Conservation (phyloP, 2,888 invertebrate genomes). For the Agrotis clavis region DNA sequence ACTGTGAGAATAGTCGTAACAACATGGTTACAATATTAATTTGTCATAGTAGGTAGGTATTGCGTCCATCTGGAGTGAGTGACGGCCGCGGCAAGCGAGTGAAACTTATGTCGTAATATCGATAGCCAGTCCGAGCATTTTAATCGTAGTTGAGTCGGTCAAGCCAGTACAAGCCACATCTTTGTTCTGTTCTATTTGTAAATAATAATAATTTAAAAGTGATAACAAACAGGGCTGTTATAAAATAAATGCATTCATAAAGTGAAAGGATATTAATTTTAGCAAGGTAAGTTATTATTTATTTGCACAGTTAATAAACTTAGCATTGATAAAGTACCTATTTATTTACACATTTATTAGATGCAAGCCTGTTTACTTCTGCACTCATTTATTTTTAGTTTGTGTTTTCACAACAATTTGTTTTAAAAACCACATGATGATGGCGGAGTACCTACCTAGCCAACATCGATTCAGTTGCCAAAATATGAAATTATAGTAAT, state of each 20-base stretch:
- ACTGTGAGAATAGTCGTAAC: constrained; percentile 7
- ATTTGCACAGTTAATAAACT: not conserved
- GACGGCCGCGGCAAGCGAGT: constrained; percentile 52
- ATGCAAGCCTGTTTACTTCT: too few species aligned
- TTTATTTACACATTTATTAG: not conserved
- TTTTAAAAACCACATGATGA: not conserved
- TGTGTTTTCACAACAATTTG: not conserved
- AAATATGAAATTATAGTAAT: too few species aligned
- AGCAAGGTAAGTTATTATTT: constrained; percentile 21
- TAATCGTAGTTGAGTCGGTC: constrained; percentile 41
- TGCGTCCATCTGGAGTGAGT: constrained; percentile 45
- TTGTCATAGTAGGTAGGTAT: constrained; percentile 33
- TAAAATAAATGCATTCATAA: constrained; percentile 6
- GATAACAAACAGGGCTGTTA: not conserved
- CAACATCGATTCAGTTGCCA: too few species aligned
- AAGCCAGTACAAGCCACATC: constrained; percentile 3
- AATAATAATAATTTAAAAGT: constrained; percentile 5
- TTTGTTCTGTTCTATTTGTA: not conserved
- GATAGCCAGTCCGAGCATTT: constrained; percentile 37
- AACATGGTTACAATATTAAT: constrained; percentile 36
- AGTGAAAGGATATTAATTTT: constrained; percentile 27
- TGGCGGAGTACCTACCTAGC: too few species aligned
- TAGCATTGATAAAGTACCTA: not conserved
- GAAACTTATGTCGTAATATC: constrained; percentile 68
- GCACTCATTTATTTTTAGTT: too few species aligned